Percentiles rank a stretch among this genome's conserved stretches.
These are phyloP conservation scores for Dione vanillae DNA, from an alignment of 2,888 invertebrate species.

Conservation along the genomic window DNA sequence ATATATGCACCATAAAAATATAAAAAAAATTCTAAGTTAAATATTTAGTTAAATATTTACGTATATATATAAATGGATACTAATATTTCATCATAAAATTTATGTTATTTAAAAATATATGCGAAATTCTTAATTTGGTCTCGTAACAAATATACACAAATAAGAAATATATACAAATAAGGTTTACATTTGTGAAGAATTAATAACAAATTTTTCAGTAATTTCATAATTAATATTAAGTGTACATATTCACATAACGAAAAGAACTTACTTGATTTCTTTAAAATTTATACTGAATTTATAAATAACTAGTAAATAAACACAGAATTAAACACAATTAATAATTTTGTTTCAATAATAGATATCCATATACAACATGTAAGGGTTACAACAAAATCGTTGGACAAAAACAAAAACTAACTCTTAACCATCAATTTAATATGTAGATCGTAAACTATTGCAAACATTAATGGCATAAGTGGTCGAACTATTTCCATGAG, in stretches of 20 bases:
- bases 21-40: too few relatives aligned
- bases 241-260: neutral
- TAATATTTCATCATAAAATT: neutral
- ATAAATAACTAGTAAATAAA: neutral
- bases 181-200: neutral
- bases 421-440: neutral
- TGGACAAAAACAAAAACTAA: constrained; percentile 1
- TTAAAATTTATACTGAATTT: neutral
- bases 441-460: neutral
- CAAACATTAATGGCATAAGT: neutral
- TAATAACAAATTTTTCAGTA: neutral
- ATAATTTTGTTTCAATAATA: neutral
- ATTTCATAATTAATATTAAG: neutral
- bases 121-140: neutral
- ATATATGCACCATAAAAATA: too few relatives aligned
- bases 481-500: neutral
- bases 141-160: neutral
- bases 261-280: neutral
- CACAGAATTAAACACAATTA: neutral
- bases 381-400: neutral
- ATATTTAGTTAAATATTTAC: neutral
- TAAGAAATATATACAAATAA: neutral
- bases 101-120: neutral
- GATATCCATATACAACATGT: neutral
- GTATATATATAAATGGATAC: neutral